Conservation (phyloP, 1,140 invertebrate species). For the Lordiphosa mommai region DNA sequence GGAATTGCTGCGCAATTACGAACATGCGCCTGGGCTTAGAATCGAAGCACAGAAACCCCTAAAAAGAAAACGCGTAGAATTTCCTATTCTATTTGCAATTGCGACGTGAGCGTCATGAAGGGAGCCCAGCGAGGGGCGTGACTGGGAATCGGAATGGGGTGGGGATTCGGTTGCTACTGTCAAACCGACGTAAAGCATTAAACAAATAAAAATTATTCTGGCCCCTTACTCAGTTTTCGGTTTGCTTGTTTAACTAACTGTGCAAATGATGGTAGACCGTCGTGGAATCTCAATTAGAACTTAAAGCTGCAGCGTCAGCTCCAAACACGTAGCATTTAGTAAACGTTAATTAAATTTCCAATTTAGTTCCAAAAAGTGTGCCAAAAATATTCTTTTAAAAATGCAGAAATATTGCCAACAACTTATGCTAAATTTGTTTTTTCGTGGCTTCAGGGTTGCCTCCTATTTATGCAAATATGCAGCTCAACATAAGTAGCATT, state of each 20-base stretch:
- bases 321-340: background rate
- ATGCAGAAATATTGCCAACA: too few species aligned
- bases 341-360: constrained; percentile 35
- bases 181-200: constrained; percentile 51
- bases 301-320: constrained; percentile 21
- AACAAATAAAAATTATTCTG: constrained; percentile 57
- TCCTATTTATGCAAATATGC: too few species aligned
- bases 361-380: background rate
- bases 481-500: too few species aligned
- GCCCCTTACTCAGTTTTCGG: background rate
- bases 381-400: too few species aligned
- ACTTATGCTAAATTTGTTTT: too few species aligned
- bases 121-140: constrained; percentile 26
- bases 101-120: constrained; percentile 48
- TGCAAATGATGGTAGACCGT: constrained; percentile 48
- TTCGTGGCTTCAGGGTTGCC: too few species aligned
- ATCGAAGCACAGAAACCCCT: background rate
- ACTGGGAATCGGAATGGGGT: constrained; percentile 24
- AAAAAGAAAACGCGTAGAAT: constrained; percentile 30
- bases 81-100: constrained; percentile 60
- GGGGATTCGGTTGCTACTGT: constrained; percentile 7
- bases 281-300: constrained; percentile 66
- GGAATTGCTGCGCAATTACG: constrained; percentile 46
- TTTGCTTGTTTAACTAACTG: constrained; percentile 65
- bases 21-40: constrained; percentile 24